These are phyloP conservation scores for Coregonus clupeaformis DNA, from an alignment of 2,113 vertebrate genomes.

Conservation along the genomic window DNA sequence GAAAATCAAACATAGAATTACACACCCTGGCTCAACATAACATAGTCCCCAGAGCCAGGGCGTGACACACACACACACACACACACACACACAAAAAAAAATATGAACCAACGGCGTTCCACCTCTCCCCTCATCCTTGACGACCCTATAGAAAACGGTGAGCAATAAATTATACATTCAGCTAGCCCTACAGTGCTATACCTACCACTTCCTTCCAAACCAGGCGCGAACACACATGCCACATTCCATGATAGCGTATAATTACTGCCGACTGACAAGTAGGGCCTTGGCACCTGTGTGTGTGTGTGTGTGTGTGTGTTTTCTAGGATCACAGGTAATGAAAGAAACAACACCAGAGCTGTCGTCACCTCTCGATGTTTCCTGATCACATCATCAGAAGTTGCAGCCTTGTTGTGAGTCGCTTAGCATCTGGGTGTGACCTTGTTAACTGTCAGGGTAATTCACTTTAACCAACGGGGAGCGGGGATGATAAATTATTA, in stretches of 20 bases:
- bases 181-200: background rate
- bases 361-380: constrained; percentile 93
- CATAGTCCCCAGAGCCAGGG: too few relatives aligned
- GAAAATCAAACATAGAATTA: too few relatives aligned
- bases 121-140: background rate
- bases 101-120: too few relatives aligned
- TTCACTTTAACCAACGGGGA: constrained; percentile 99
- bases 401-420: constrained; percentile 45
- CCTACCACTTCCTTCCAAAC: background rate
- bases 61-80: background rate
- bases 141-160: background rate
- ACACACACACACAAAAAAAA: background rate
- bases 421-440: constrained; percentile 99
- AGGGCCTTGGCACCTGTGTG: background rate
- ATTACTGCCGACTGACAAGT: constrained; percentile 68
- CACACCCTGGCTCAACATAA: too few relatives aligned
- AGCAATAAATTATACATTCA: background rate
- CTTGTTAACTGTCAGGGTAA: constrained; percentile 99
- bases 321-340: constrained; percentile 84
- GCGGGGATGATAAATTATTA: constrained; percentile 99
- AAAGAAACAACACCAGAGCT: constrained; percentile 78
- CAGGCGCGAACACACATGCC: background rate
- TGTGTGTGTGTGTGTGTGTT: constrained; percentile 56
- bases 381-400: constrained; percentile 99
- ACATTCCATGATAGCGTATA: constrained; percentile 85